Conservation (phyloP, 2,888 invertebrate species). For the Acleris laterana region DNA sequence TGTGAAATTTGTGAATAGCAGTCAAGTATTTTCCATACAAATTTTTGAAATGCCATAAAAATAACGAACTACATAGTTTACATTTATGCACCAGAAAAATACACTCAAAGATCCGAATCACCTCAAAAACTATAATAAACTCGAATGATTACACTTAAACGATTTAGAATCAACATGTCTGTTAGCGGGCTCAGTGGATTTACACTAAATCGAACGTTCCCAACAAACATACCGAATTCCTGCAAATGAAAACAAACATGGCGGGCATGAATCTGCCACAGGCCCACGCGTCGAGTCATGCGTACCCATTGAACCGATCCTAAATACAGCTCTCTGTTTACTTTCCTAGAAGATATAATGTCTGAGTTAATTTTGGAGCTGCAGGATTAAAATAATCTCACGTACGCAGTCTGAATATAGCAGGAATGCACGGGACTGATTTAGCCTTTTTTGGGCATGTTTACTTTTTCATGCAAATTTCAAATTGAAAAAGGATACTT, state of each 20-base stretch:
- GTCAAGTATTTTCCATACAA: too few relatives aligned
- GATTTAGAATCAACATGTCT: constrained; percentile 58
- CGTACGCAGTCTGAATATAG: constrained; percentile 56
- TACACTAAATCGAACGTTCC: constrained; percentile 69
- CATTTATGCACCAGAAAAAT: constrained; percentile 12
- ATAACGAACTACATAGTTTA: not conserved
- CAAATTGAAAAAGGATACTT: too few relatives aligned
- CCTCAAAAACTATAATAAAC: constrained; percentile 49
- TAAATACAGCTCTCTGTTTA: constrained; percentile 78
- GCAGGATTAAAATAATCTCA: constrained; percentile 69
- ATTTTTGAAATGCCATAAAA: too few relatives aligned
- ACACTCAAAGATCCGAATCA: constrained; percentile 41
- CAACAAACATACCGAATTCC: constrained; percentile 71
- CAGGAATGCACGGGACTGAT: constrained; percentile 46
- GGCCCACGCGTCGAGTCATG: constrained; percentile 65
- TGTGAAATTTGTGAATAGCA: too few relatives aligned
- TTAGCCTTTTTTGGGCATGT: constrained; percentile 59
- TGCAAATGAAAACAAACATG: constrained; percentile 62
- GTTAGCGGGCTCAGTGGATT: constrained; percentile 75
- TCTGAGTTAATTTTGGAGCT: constrained; percentile 69
- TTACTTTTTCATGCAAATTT: constrained; percentile 11
- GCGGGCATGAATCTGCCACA: constrained; percentile 65
- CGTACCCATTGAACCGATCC: constrained; percentile 64
- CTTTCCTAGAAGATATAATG: constrained; percentile 68
- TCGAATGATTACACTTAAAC: constrained; percentile 50